Conservation (phyloP, 2,113 vertebrate genomes). For the Aleadryas rufinucha region DNA sequence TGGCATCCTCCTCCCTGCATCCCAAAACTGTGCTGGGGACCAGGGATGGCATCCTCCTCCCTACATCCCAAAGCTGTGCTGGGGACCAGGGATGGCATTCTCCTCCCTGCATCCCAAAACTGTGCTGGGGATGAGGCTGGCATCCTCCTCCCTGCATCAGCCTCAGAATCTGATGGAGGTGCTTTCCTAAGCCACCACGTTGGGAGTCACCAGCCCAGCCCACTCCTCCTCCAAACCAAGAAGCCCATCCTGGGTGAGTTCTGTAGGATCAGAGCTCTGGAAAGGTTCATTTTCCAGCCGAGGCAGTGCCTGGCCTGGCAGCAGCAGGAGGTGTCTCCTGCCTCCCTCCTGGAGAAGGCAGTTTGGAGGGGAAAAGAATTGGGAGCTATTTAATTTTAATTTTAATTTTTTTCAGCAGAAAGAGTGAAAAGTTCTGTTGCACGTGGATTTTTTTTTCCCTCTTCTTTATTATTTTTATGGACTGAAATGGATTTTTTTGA, state of each 20-base stretch:
- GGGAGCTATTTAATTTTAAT: not conserved
- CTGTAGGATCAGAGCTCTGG: not conserved
- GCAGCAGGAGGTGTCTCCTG: not conserved
- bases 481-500: slow-evolving; percentile 55
- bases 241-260: not conserved
- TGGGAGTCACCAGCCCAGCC: not conserved
- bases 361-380: not conserved
- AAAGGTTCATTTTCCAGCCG: not conserved
- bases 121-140: not conserved
- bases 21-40: not conserved
- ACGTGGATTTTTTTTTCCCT: not conserved
- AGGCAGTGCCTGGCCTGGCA: not conserved
- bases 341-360: not conserved
- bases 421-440: not conserved
- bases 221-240: not conserved
- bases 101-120: not conserved
- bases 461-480: slow-evolving; percentile 32
- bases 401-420: not conserved
- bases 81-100: not conserved
- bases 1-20: not conserved
- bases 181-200: not conserved
- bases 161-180: not conserved
- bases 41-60: not conserved
- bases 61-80: not conserved
- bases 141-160: not conserved